Base-by-base conservation (phyloP, 1,140 invertebrate species). In the Drosophila erecta region DNA sequence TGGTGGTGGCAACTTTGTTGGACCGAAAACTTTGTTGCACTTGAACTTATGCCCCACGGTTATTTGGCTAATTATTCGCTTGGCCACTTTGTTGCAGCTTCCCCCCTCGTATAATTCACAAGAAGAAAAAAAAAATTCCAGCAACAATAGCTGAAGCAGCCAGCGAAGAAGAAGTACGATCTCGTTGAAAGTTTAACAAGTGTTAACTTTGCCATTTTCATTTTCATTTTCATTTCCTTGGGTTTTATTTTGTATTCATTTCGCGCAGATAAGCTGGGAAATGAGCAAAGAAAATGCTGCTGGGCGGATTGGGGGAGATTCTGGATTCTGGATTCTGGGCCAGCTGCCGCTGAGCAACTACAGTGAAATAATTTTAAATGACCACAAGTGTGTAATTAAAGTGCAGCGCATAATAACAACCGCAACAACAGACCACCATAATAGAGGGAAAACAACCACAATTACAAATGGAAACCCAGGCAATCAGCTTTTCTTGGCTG, bases 31-130 rank as follows among this genome's bases (percentile, higher is more conserved):
- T 84, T 89, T 87, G 84, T 87, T 87, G 84, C 84, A 87, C 84
- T 87, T 87, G 83, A 84, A 89, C 83, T 87, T 87, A 79, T 84
- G 80, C 84, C 84, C 84, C 72, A 87, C 76, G 84, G 76, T 84
- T 84, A 89, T 87, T 80, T 87, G 85, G 84, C 84, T 87, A 87
- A 87, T 87, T 87, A 87, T 89, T 89, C 84, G 79, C 79, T 87
- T 78, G 84, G 79, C 84, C 87, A 87, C 84, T 84, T 87, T 87
- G 84, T 87, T 87, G 74, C 67, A 64, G 59, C 50, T 43, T 46
- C 35, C 37, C 38, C 59, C 55, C 54, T 79, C 62, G 62, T 77
- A 89, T 87, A 89, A 87, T 79, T 89, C 83, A 84, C 83, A 81
- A 73, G 65, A 14, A 49, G 49, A 20, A 43, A 20, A 43, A 43